A percentile compares a stretch with the other conserved stretches of the same genome.
phyloP scores from a whole-genome alignment of 2,113 vertebrate species.

The Grus americana region DNA sequence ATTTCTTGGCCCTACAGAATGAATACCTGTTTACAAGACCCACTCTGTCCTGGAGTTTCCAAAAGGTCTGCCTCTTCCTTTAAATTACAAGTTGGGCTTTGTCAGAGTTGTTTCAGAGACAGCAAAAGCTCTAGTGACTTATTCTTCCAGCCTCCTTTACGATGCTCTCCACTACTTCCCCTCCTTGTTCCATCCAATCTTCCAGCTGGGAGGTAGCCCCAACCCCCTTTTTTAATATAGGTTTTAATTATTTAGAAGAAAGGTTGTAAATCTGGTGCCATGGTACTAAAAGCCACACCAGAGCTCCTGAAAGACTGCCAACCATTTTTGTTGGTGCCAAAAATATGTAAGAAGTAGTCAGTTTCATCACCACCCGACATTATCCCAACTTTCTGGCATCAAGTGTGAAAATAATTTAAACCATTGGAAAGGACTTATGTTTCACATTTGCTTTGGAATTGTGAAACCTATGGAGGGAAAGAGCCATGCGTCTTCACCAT shows the following conservation, averaged over 20 bases:
- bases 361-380: conserved; percentile 47
- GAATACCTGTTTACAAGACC: neutral
- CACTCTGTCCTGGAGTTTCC: neutral
- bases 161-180: neutral
- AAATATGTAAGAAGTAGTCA: conserved; percentile 20
- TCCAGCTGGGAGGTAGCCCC: conserved; percentile 52
- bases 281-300: conserved; percentile 53
- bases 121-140: neutral
- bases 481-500: conserved; percentile 15
- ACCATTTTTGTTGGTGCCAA: conserved; percentile 2
- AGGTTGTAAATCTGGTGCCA: conserved; percentile 37
- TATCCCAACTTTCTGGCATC: conserved; percentile 42
- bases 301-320: conserved; percentile 18
- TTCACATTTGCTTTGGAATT: conserved; percentile 32
- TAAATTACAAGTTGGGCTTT: neutral
- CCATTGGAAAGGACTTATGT: conserved; percentile 30
- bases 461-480: neutral
- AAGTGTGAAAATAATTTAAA: conserved; percentile 40
- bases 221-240: conserved; percentile 28
- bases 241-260: conserved; percentile 63
- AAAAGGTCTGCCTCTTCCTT: neutral
- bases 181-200: conserved; percentile 33
- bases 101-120: neutral
- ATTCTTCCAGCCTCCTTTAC: neutral
- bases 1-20: neutral